A percentile compares a stretch with the other conserved stretches of the same genome.
These are phyloP conservation scores for Ispidina picta DNA, from an alignment of 2,797 vertebrate genomes.

Conservation along the genomic window DNA sequence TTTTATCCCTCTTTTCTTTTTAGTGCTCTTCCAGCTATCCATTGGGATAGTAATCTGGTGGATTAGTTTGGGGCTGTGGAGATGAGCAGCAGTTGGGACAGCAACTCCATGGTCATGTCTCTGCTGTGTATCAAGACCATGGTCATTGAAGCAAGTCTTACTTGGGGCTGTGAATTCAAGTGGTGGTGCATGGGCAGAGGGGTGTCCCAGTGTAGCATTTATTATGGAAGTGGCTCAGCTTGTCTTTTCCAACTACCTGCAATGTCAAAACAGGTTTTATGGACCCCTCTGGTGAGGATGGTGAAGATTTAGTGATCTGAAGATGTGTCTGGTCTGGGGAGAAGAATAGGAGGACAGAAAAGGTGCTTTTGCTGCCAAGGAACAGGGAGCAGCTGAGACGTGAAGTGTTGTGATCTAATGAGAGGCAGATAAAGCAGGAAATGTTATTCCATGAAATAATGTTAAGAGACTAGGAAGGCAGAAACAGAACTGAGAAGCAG, in stretches of 20 bases:
- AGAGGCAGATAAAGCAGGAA: not conserved
- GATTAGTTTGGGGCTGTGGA: not conserved
- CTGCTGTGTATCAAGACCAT: not conserved
- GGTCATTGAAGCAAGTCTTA: not conserved
- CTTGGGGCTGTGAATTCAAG: not conserved
- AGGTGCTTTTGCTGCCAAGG: not conserved
- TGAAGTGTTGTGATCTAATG: not conserved
- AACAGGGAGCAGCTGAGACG: not conserved
- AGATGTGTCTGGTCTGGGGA: not conserved
- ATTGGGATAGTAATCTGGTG: not conserved
- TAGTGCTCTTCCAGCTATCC: not conserved
- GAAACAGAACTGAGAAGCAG: not conserved
- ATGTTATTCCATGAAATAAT: not conserved
- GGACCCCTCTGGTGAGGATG: not conserved
- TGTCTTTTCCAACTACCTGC: not conserved
- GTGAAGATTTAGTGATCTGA: not conserved
- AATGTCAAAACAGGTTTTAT: not conserved
- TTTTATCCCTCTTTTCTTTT: not conserved
- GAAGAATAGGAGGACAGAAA: not conserved
- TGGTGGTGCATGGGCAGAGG: not conserved
- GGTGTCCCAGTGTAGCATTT: not conserved
- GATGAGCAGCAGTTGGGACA: not conserved
- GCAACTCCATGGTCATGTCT: not conserved
- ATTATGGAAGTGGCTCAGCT: accelerated
- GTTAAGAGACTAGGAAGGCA: not conserved